Conservation (phyloP, 1,140 invertebrate genomes). For the Antheraea pernyi region DNA sequence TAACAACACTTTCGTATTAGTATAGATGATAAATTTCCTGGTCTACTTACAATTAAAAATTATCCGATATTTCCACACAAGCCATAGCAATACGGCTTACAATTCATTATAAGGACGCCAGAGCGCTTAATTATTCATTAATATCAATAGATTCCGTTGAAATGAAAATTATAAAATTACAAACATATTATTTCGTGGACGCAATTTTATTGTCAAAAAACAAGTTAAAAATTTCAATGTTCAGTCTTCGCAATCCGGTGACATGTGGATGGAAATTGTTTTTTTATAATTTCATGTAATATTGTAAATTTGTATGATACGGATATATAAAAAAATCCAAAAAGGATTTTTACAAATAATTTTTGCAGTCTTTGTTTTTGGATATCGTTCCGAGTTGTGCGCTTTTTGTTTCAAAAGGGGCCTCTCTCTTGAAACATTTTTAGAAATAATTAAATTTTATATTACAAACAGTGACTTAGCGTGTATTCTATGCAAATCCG, state of each 20-base stretch:
- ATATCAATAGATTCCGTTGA: too few species aligned
- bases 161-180: constrained; percentile 1
- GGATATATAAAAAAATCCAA: background rate
- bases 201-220: constrained; percentile 56
- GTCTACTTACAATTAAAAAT: too few species aligned
- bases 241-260: constrained; percentile 48
- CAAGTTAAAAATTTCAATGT: constrained; percentile 23
- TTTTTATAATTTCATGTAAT: constrained; percentile 4
- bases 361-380: background rate
- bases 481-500: too few species aligned
- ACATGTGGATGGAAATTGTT: constrained; percentile 31
- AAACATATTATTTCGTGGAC: constrained; percentile 31
- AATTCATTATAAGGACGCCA: too few species aligned
- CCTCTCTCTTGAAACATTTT: too few species aligned
- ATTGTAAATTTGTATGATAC: background rate
- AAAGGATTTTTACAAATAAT: background rate
- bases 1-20: background rate
- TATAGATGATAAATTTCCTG: too few species aligned
- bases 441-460: too few species aligned
- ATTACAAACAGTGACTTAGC: too few species aligned
- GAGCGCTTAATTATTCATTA: too few species aligned
- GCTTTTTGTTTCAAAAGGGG: background rate
- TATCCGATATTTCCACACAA: too few species aligned
- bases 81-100: too few species aligned
- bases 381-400: background rate